Conservation (phyloP, 2,113 vertebrate genomes). For the Tinamus guttatus region DNA sequence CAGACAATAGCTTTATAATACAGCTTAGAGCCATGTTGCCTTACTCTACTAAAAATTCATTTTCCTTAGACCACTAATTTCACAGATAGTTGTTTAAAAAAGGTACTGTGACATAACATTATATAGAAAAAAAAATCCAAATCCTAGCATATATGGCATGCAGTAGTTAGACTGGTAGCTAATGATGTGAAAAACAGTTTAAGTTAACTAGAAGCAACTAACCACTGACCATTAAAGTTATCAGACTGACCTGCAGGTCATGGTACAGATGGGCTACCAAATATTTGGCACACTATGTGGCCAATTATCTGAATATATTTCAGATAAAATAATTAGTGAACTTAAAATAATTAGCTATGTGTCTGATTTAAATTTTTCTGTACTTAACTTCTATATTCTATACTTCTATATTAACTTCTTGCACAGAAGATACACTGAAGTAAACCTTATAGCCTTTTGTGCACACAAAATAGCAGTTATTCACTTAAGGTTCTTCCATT, state of each 20-base stretch:
- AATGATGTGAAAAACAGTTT: conserved; percentile 1
- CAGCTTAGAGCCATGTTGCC: background rate
- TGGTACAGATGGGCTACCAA: conserved; percentile 1
- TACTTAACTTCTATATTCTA: no score
- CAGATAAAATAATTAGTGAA: conserved; percentile 5
- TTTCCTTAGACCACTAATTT: background rate
- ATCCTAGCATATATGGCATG: no score
- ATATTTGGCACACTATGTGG: background rate
- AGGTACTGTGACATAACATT: background rate
- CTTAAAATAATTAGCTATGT: background rate
- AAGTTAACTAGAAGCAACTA: conserved; percentile 13
- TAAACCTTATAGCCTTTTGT: background rate
- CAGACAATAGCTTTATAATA: background rate
- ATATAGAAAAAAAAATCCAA: no score
- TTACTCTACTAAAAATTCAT: background rate
- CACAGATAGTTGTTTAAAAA: conserved; percentile 26
- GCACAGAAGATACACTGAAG: background rate
- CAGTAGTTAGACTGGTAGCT: background rate
- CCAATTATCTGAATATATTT: background rate
- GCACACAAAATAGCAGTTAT: background rate
- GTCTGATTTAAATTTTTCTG: background rate
- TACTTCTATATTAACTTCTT: background rate
- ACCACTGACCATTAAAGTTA: background rate
- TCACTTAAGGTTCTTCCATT: background rate
- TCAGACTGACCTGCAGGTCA: conserved; percentile 23